Conservation (phyloP, 1,140 invertebrate species). For the Drosophila navojoa region DNA sequence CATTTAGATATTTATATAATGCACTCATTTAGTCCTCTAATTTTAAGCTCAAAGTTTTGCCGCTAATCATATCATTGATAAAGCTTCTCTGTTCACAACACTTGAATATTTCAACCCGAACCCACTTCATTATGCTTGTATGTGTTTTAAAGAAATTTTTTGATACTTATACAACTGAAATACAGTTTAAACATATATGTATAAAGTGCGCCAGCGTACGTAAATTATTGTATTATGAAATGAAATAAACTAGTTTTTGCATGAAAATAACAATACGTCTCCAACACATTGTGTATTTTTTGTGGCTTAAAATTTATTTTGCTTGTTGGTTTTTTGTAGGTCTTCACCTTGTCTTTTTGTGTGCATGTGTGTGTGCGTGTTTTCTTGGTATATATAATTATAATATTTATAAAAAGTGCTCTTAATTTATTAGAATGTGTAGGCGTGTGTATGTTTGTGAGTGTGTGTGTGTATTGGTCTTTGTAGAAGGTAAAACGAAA, state of each 20-base stretch:
- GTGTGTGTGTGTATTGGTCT: slow-evolving; percentile 37
- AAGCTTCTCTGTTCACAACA: slow-evolving; percentile 20
- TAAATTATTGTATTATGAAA: slow-evolving; percentile 79
- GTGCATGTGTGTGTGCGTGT: slow-evolving; percentile 64
- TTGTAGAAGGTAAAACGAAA: slow-evolving; percentile 42
- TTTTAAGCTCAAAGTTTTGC: slow-evolving; percentile 67
- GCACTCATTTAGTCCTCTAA: slow-evolving; percentile 51
- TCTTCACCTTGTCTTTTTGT: slow-evolving; percentile 79
- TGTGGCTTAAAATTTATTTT: slow-evolving; percentile 52
- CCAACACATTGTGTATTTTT: slow-evolving; percentile 1
- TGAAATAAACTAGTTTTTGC: slow-evolving; percentile 79
- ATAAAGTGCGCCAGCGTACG: slow-evolving; percentile 70
- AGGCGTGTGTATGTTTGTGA: slow-evolving; percentile 58
- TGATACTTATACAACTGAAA: slow-evolving; percentile 56
- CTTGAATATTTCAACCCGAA: slow-evolving; percentile 10
- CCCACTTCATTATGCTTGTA: slow-evolving; percentile 29
- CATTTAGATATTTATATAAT: slow-evolving; percentile 69
- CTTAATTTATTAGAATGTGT: slow-evolving; percentile 80
- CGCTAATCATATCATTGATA: slow-evolving; percentile 73
- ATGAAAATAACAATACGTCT: slow-evolving; percentile 37
- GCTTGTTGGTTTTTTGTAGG: slow-evolving; percentile 65
- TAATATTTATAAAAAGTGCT: slow-evolving; percentile 73
- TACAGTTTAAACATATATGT: slow-evolving; percentile 62
- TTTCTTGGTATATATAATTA: slow-evolving; percentile 71
- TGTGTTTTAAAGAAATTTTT: slow-evolving; percentile 52